phyloP scores from a whole-genome alignment of 2,797 vertebrate species.

The Alectoris magna region DNA sequence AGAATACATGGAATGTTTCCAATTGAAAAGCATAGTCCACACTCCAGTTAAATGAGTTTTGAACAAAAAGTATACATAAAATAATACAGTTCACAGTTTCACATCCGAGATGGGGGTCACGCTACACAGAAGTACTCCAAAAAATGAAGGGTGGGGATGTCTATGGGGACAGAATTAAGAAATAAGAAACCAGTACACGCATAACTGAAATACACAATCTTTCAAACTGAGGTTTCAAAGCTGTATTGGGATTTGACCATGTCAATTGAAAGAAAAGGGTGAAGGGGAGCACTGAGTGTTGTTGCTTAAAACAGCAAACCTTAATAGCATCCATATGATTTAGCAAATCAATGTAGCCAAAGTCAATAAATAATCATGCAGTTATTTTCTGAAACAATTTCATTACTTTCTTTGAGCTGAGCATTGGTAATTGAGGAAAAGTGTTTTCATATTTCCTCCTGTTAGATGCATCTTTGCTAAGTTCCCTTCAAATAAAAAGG shows the following conservation, averaged over 20 bases:
- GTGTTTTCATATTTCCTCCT: conserved; percentile 50
- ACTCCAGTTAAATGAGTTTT: conserved; percentile 45
- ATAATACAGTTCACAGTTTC: conserved; percentile 35
- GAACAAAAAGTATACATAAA: background rate
- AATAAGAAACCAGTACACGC: conserved; percentile 61
- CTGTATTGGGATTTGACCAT: conserved; percentile 72
- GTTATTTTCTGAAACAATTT: conserved; percentile 80
- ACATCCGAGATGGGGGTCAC: conserved; percentile 15
- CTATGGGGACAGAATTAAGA: conserved; percentile 23
- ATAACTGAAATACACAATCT: conserved; percentile 52
- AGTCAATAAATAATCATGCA: conserved; percentile 81
- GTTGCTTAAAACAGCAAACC: conserved; percentile 78
- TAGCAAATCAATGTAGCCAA: conserved; percentile 78
- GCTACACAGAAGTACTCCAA: conserved; percentile 54
- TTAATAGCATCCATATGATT: conserved; percentile 82
- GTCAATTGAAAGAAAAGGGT: conserved; percentile 71
- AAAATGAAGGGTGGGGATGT: conserved; percentile 12
- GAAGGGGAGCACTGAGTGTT: conserved; percentile 18
- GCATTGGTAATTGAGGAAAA: conserved; percentile 60
- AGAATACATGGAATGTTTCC: conserved; percentile 20
- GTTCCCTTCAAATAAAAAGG: conserved; percentile 35
- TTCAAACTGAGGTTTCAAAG: conserved; percentile 70
- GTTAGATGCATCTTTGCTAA: conserved; percentile 29
- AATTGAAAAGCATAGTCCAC: conserved; percentile 24
- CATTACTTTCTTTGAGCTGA: conserved; percentile 75